Conservation (phyloP, 1,140 invertebrate genomes). For the Babylonia areolata region DNA sequence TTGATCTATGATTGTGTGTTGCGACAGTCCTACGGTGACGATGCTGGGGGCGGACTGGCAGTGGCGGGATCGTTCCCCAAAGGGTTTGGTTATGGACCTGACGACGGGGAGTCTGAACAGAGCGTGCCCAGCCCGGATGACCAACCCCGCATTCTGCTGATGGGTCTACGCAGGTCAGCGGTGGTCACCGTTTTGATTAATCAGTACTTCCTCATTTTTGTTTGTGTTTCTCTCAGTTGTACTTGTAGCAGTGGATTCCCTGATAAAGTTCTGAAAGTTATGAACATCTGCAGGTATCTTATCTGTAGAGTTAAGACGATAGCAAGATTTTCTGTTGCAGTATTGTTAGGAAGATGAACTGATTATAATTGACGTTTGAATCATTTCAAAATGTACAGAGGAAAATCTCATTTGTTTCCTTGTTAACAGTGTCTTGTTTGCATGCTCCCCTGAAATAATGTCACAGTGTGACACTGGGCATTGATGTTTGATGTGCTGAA, state of each 20-base stretch:
- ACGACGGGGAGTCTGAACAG: slow-evolving; percentile 84
- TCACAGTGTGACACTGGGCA: too few species aligned
- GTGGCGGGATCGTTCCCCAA: slow-evolving; percentile 90
- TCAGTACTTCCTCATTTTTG: not conserved
- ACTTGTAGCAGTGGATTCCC: not conserved
- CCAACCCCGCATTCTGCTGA: slow-evolving; percentile 91
- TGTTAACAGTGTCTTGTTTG: too few species aligned
- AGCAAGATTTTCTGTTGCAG: too few species aligned
- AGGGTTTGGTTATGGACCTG: slow-evolving; percentile 93
- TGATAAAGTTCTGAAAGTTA: not conserved
- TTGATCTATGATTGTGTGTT: not conserved
- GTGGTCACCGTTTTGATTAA: not conserved
- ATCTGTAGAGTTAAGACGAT: too few species aligned
- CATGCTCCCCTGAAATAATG: too few species aligned
- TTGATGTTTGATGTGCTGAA: too few species aligned
- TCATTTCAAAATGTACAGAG: too few species aligned
- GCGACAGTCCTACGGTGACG: slow-evolving; percentile 50
- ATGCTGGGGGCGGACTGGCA: slow-evolving; percentile 67
- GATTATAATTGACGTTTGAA: too few species aligned
- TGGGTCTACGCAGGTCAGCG: slow-evolving; percentile 91
- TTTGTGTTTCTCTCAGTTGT: too few species aligned
- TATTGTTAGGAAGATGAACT: too few species aligned
- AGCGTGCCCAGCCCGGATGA: slow-evolving; percentile 59
- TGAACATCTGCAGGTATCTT: too few species aligned
- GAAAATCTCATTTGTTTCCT: too few species aligned